Evolutionary conservation across 2,797 vertebrate genomes (phyloP), one percentile per base, ranked within the genome.

Genomic region (Benthosema pterotum): DNA sequence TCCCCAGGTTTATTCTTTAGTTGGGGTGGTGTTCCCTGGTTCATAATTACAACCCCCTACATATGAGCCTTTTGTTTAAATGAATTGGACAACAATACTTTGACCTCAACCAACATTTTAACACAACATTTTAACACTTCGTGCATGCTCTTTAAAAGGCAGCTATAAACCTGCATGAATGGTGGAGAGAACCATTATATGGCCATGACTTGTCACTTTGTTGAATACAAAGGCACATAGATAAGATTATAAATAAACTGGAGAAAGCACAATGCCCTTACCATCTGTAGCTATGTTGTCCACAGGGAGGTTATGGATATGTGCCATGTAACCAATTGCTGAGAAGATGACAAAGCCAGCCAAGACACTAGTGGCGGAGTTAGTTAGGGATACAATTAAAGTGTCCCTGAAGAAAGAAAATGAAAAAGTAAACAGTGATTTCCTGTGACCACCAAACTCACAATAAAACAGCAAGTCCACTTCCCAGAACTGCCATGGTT

Each of bases 331-430:
- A 19, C 93, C 93, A 58, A 93, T 85, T 16, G 90, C 91, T 48
- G 92, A 94, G 81, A 94, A 93, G 74, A 94, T 90, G 57, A 93
- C 92, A 62, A 93, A 86, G 12, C 93, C 92, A 48, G 92, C 89
- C 71, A 93, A 72, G 65, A 94, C 83, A 64, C 93, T 93, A 0
- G 93, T 93, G 63, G 89, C 89, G 0, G 86, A 90, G 80, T 93
- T 93, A 54, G 83, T 79, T 25, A 88, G 5, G n/a, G 83, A 72
- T 12, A 93, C 91, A 43, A 92, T 87, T 58, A 90, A 74, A 43
- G 85, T 75, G 72, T 93, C 92, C 68, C 93, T 93, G 77, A 2
- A 46, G 59, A 75, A 64, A 77, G 57, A 59, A 2, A 19, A 60
- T 3, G 8, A 48, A 0, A 12, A 58, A 61, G 8, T 7, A 50